Evolutionary conservation across 2,113 vertebrate genomes (phyloP), one percentile per base, ranked within the genome.

Genomic region (Panthera uncia): DNA sequence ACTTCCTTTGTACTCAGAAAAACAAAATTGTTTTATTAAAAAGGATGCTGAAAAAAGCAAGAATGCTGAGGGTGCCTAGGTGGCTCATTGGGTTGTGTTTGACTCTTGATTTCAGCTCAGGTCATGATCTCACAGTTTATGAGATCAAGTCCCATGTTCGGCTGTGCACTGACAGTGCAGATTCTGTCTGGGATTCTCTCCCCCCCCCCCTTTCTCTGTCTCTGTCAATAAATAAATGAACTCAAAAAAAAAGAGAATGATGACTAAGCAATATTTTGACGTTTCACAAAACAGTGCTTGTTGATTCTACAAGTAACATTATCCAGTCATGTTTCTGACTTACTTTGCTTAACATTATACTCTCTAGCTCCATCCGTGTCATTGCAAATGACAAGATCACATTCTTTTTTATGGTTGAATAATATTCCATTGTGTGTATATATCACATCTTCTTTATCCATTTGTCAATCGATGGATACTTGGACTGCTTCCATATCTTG

Each of bases 1-100:
- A 71, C 61, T 84, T 91, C 38, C 81, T 78, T 93, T 89, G 69
- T 89, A 63, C 91, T 87, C 15, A 45, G 12, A 19, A 74, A 86
- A n/a, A 96, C 13, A 79, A 91, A 91, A 63, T 83, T 79, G 13
- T 91, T 92, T 90, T n/a, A 10, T 84, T 73, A 78, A 92, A 63
- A 91, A 36, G 19, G 86, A 71, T 45, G 38, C 19, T 18, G 41
- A 73, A 19, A 19, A 57, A 57, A 82, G 90, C 45, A 91, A 33
- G 19, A 89, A 65, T 27, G 38, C 36, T 18, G 41, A 7, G 7
- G 41, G 15, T 16, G 7, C 74, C 41, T 48, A 41, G 41, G 74
- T 48, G 41, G 74, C 74, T 78, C 41, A 48, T 41, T 29, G 8
- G 41, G 73, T 76, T 29, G 25, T 29, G n/a, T 71, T 21, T 36